phyloP scores from a whole-genome alignment of 1,140 invertebrate species.

The Chironomus striatipennis region DNA sequence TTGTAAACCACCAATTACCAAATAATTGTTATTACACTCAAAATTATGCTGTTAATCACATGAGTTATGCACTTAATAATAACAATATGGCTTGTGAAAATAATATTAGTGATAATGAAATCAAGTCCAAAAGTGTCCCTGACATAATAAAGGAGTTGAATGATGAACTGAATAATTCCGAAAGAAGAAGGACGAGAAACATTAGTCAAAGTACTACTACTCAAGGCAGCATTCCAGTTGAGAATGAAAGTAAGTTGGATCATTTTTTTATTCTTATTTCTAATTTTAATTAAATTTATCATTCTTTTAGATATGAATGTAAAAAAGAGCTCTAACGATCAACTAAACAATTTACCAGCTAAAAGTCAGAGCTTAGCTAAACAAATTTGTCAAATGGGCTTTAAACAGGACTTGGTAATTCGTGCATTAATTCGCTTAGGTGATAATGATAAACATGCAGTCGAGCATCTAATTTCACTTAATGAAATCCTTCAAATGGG shows the following conservation, averaged over 20 bases:
- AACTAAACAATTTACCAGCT: conserved; percentile 47
- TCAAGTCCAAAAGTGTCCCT: conserved; percentile 56
- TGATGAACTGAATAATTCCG: conserved; percentile 46
- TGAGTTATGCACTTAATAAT: conserved; percentile 29
- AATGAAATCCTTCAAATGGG: conserved; percentile 71
- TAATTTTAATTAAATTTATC: conserved; percentile 28
- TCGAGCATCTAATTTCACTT: conserved; percentile 57
- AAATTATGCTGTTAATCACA: not conserved
- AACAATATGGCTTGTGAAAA: conserved; percentile 34
- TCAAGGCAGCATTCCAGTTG: conserved; percentile 25
- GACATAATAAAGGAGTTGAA: conserved; percentile 63
- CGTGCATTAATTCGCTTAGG: conserved; percentile 64
- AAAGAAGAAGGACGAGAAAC: conserved; percentile 40
- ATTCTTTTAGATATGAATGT: conserved; percentile 30
- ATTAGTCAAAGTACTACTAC: conserved; percentile 36
- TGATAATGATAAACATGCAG: conserved; percentile 73
- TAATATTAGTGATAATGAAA: conserved; percentile 38
- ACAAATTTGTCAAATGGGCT: conserved; percentile 74
- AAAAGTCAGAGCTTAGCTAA: conserved; percentile 56
- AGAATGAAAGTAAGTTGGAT: conserved; percentile 24
- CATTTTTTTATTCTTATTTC: too few relatives aligned
- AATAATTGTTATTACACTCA: conserved; percentile 3
- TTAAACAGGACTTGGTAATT: conserved; percentile 64
- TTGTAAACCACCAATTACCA: conserved; percentile 20
- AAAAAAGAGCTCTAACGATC: conserved; percentile 32